Evolutionary conservation across 2,888 invertebrate genomes (phyloP), one percentile per base, ranked within the genome.

Genomic region (Parthenolecanium corni): DNA sequence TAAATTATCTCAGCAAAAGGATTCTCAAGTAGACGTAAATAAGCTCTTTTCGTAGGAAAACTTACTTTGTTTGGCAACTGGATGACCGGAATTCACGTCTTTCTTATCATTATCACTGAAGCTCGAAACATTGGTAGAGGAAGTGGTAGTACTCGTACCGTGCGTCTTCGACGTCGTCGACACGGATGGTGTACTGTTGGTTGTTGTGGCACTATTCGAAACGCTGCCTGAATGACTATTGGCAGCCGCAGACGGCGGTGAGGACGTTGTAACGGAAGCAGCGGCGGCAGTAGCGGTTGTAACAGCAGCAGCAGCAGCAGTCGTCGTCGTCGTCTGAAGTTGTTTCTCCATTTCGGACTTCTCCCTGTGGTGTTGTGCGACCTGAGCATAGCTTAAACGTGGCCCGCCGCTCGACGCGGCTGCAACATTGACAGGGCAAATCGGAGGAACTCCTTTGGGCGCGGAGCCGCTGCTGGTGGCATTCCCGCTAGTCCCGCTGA

Each of bases 361-460:
- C 67, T 80, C 78, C 69, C 80, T 80, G 68, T 79, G 78, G 71
- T 81, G 80, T 71, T 82, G 82, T 42, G 82, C 82, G 65, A 82
- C 82, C 73, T 82, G 82, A 66, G 82, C 82, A 72, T 82, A 82
- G 71, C 82, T 82, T 71, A 82, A 75, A 66, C 76, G 73, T 16
- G 63, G 66, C 36, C 66, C 66, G 64, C 52, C 62, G 38, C 62
- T 42, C 6, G 63, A 46, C 24, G 52, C 24, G 31, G 25, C 21
- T 14, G 46, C 23, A 16, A 21, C 58, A 23, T 58, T 58, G 18
- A 31, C 21, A 52, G 53, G 46, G 20, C 46, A 62, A 36, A 44
- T 42, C 36, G 62, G 62, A 62, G 62, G 62, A 52, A 62, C 62
- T 21, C 52, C 52, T 58, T 58, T 58, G 36, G 58, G 58, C 47